A percentile compares a stretch with the other conserved stretches of the same genome.
Conservation (phyloP, 2,797 vertebrate genomes). For the Sorex maritimensis region DNA sequence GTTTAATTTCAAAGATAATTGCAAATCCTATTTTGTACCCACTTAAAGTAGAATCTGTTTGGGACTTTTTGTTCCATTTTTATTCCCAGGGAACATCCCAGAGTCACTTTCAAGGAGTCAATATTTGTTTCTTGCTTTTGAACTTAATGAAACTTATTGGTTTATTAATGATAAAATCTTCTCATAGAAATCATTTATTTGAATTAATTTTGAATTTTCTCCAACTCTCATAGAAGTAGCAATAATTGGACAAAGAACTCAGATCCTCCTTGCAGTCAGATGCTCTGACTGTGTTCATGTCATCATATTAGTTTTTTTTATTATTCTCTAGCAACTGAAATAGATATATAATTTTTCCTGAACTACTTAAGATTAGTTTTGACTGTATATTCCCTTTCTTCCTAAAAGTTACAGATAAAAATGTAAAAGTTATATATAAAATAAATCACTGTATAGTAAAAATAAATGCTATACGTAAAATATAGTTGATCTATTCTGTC, state of each 20-base stretch:
- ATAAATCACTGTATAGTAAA: too few species aligned
- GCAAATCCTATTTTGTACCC: background rate
- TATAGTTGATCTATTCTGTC: too few species aligned
- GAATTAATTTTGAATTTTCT: slow-evolving; percentile 38
- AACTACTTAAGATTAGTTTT: background rate
- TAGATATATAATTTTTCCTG: background rate
- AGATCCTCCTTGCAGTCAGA: background rate
- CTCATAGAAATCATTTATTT: slow-evolving; percentile 42
- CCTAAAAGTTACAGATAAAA: background rate
- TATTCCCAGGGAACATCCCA: background rate
- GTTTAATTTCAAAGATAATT: slow-evolving; percentile 16
- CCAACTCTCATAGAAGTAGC: slow-evolving; percentile 9
- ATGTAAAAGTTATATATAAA: too few species aligned
- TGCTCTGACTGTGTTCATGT: background rate
- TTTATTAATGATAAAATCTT: background rate
- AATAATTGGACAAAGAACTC: background rate
- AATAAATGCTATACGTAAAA: too few species aligned
- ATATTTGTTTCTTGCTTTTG: background rate
- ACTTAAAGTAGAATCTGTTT: background rate
- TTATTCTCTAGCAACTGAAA: background rate
- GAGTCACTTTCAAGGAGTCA: background rate
- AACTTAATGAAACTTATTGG: background rate
- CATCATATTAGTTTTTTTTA: background rate
- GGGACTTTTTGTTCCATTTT: background rate
- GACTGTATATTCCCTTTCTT: background rate